Percentiles rank a stretch among this genome's conserved stretches.
phyloP scores from a whole-genome alignment of 2,797 vertebrate species.

The Semaprochilodus insignis region DNA sequence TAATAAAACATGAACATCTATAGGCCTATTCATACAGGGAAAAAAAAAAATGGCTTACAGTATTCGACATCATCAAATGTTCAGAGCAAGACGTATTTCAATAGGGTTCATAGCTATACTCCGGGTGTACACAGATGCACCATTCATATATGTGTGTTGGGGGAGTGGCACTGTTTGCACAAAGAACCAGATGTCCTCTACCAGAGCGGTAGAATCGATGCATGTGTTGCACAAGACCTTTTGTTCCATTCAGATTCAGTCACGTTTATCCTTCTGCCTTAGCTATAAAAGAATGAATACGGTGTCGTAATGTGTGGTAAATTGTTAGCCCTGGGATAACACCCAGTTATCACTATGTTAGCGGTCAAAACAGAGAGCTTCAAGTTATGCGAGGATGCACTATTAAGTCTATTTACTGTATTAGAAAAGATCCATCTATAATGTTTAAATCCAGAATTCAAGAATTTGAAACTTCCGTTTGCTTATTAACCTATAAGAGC shows the following conservation, averaged over 20 bases:
- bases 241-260: no score
- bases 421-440: no score
- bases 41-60: slow-evolving; percentile 39
- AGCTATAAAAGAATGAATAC: neutral
- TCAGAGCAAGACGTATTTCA: slow-evolving; percentile 74
- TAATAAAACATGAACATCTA: slow-evolving; percentile 37
- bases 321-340: neutral
- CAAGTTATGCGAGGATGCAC: neutral
- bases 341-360: neutral
- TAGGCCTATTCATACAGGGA: slow-evolving; percentile 24
- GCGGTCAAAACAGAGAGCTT: neutral
- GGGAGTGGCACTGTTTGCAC: slow-evolving; percentile 76
- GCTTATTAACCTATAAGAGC: no score
- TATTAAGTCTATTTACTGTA: neutral
- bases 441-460: neutral
- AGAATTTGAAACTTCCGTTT: no score
- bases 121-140: slow-evolving; percentile 81
- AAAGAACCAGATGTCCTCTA: slow-evolving; percentile 70
- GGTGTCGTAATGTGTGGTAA: neutral
- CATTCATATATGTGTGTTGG: slow-evolving; percentile 70
- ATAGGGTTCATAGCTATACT: slow-evolving; percentile 91
- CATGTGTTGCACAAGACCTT: slow-evolving; percentile 71
- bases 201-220: slow-evolving; percentile 38
- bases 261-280: neutral
- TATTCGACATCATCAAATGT: slow-evolving; percentile 66